Base-by-base conservation (phyloP, 2,113 vertebrate species). In the Dunckerocampus dactyliophorus region DNA sequence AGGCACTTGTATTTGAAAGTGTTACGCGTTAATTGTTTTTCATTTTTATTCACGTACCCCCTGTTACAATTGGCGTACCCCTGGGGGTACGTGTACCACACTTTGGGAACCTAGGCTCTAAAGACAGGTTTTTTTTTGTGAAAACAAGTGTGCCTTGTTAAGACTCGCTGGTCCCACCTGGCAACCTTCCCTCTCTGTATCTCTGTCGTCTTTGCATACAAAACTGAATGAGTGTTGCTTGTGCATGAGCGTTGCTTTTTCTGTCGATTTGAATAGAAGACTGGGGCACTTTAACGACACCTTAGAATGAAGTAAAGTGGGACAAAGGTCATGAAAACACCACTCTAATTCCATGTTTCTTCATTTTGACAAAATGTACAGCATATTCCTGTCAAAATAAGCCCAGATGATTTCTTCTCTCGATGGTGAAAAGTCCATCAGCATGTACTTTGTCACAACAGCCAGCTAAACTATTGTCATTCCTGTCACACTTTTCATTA, bases 401-500 rank as follows among this genome's bases (percentile, higher is more conserved):
- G 6, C 51, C 46, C 39, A 45, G 31, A 70, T 21, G 45, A 50
- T 58, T 72, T 62, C 0, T 61, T 51, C 47, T 42, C 50, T 72
- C 20, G 69, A 24, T 55, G 48, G 47, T 56, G 61, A 45, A 62
- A 76, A 61, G 39, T 74, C 65, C 65, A 71, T 58, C 71, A 71
- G 12, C 59, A 8, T 34, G 43, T 65, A 34, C 45, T 37, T 22
- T 15, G 8, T 28, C 22, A 52, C 31, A 46, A 48, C 52, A 67
- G 34, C 58, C 46, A 77, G 47, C 46, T 52, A 71, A 59, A 59
- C 61, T 50, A 17, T 51, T 75, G 22, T 61, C 58, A 63, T 64
- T 82, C 69, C 67, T 21, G 63, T 68, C 73, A 69, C 54, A 67
- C 76, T 72, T 85, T 81, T 84, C 65, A 75, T 72, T 58, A 69